Base-by-base conservation (phyloP, 2,113 vertebrate species). In the Seriola dumerili region DNA sequence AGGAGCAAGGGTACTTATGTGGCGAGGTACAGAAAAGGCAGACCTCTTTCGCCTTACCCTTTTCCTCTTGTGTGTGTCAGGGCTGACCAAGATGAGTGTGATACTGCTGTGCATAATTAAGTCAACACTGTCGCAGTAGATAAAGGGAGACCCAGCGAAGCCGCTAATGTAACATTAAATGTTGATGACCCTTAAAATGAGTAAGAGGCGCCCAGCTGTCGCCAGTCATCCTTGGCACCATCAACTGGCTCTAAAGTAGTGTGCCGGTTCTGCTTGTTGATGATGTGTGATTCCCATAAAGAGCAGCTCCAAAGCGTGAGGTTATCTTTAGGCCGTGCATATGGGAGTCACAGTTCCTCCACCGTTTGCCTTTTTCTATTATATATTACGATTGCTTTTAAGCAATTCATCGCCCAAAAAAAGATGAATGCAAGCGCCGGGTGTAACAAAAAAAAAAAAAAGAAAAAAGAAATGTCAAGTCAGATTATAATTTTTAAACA, bases 171-270 rank as follows among this genome's bases (percentile, higher is more conserved):
- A 84, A 73, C 89, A 93, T 94, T 92, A 94, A 94, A 93, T 88
- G 88, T 92, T 94, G 88, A 92, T 92, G 92, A 93, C 91, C 92
- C 90, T 89, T 91, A 89, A 91, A 94, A 92, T 89, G 88, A 88
- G 80, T 75, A 86, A 91, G 89, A 93, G 90, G 88, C 62, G 52
- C 74, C 80, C 90, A 90, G 93, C 91, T 93, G 93, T 91, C 87
- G 75, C 82, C 86, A 83, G 88, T 90, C 91, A 88, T 90, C 89
- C 87, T 88, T 76, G 80, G 88, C 84, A 83, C 87, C 84, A 71
- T 88, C 82, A 86, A 76, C 85, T 79, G 88, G 85, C 80, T 74
- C 73, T 65, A 64, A 88, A 84, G 70, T 79, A 67, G 78, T 12
- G 52, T 0, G 4, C 46, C 62, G 78, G 52, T 76, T 83, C 81